phyloP scores from a whole-genome alignment of 2,797 vertebrate genomes.

The Sebastes cheni region DNA sequence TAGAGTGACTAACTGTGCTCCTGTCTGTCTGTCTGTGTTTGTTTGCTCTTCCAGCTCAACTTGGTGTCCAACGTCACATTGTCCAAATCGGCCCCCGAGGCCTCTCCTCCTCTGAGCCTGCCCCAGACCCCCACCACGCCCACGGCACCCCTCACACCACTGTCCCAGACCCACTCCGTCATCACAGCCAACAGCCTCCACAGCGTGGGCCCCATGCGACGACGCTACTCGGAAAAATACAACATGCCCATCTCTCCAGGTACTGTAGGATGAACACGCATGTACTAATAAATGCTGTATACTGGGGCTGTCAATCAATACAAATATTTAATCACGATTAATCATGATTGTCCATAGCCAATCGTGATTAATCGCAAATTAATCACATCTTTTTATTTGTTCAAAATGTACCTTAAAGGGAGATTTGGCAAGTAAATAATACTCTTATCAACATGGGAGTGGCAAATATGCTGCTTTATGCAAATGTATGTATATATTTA shows the following conservation, averaged over 20 bases:
- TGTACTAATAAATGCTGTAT: neutral
- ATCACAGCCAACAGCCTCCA: conserved; percentile 98
- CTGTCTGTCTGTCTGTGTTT: conserved; percentile 27
- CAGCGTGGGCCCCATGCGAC: conserved; percentile 92
- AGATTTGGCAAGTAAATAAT: too few species aligned
- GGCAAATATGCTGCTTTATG: too few species aligned
- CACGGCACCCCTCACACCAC: conserved; percentile 93
- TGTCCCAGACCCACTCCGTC: conserved; percentile 95
- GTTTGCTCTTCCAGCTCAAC: conserved; percentile 85
- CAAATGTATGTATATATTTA: too few species aligned
- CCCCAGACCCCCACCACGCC: conserved; percentile 98
- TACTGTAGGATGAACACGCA: conserved; percentile 59
- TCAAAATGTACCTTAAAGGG: too few species aligned
- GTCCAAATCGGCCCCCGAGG: conserved; percentile 92
- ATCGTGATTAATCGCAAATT: too few species aligned
- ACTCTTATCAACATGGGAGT: too few species aligned
- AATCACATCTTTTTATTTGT: too few species aligned
- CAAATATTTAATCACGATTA: too few species aligned
- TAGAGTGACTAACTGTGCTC: conserved; percentile 43
- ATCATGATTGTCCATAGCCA: too few species aligned
- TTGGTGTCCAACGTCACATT: conserved; percentile 96
- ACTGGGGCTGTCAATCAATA: neutral
- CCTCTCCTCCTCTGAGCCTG: conserved; percentile 96
- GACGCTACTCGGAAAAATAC: conserved; percentile 99
- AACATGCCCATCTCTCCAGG: conserved; percentile 99